Base-by-base conservation (phyloP, 2,113 vertebrate species). In the Sarotherodon lohbergeri region DNA sequence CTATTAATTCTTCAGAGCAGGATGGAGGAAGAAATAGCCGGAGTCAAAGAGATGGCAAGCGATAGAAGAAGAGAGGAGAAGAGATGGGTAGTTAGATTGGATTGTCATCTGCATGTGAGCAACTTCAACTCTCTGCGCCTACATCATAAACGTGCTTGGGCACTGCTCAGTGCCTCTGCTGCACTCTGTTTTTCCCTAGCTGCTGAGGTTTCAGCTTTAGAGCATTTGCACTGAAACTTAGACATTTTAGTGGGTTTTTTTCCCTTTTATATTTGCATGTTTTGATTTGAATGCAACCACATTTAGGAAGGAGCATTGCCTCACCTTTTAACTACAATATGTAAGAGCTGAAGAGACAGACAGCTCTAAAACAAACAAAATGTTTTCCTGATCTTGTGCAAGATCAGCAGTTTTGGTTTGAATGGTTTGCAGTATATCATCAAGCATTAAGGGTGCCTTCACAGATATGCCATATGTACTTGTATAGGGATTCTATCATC, bases 41-140 rank as follows among this genome's bases (percentile, higher is more conserved):
- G 54, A 86, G 83, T 56, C 27, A 46, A 71, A 85, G 57, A 71
- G 32, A 84, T 81, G 54, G 71, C n/a, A 80, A 88, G n/a, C 36
- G 13, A 78, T 78, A 27, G 54, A 90, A 84, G 55, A 59, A 87
- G 59, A 80, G 63, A 19, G 22, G 76, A 22, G 76, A 19, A 50
- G 46, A 84, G 78, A 41, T 34, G 7, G 48, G 43, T 61, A 16
- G 63, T 86, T 80, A 59, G 32, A 88, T 59, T 82, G 41, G 79
- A 83, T 89, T 90, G 80, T 91, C 85, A 90, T 84, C 90, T 88
- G 83, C 85, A 41, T 87, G 73, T 84, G 86, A 92, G 84, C 63
- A 48, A 78, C 89, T 92, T 88, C 27, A 48, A 52, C 50, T 84
- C 32, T 88, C 87, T 86, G 71, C 80, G 29, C 78, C 46, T n/a